Evolutionary conservation across 1,140 invertebrate species (phyloP).

Genomic region (Drosophila aff.): DNA sequence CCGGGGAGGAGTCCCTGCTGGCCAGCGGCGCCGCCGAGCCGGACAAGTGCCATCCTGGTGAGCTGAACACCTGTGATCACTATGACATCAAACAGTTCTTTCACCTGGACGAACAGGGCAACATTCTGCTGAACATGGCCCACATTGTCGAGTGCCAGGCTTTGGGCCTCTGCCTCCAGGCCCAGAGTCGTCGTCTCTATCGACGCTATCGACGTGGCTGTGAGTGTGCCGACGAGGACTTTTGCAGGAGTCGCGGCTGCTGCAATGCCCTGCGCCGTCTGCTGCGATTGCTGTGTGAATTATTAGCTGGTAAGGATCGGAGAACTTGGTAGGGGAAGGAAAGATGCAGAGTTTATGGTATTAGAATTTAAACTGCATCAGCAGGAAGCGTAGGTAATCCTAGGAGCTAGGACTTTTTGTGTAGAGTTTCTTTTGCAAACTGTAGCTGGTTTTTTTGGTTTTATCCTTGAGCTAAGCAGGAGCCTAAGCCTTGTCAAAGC

Average conservation of each 20-base stretch:
- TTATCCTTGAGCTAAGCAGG: neutral
- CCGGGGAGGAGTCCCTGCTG: conserved; percentile 26
- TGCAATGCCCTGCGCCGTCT: conserved; percentile 49
- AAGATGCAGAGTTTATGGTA: no score
- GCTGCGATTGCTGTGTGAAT: conserved; percentile 49
- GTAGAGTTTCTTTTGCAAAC: neutral
- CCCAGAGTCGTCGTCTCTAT: conserved; percentile 71
- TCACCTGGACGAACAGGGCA: conserved; percentile 81
- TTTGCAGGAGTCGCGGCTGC: conserved; percentile 39
- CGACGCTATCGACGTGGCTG: conserved; percentile 71
- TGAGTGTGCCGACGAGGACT: conserved; percentile 64
- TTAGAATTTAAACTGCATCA: no score
- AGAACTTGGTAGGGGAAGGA: neutral
- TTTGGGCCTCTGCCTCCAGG: conserved; percentile 55
- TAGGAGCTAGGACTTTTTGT: no score
- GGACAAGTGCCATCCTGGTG: conserved; percentile 69
- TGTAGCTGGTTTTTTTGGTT: neutral
- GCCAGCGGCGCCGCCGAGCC: conserved; percentile 6
- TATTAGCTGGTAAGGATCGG: conserved; percentile 64
- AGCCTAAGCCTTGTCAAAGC: neutral
- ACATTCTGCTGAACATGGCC: conserved; percentile 78
- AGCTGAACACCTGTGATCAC: conserved; percentile 77
- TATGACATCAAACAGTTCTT: conserved; percentile 84
- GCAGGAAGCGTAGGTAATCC: neutral
- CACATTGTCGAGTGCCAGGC: conserved; percentile 78